phyloP scores from a whole-genome alignment of 92 coral and sea anemone genomes.

The Porites lobata region DNA sequence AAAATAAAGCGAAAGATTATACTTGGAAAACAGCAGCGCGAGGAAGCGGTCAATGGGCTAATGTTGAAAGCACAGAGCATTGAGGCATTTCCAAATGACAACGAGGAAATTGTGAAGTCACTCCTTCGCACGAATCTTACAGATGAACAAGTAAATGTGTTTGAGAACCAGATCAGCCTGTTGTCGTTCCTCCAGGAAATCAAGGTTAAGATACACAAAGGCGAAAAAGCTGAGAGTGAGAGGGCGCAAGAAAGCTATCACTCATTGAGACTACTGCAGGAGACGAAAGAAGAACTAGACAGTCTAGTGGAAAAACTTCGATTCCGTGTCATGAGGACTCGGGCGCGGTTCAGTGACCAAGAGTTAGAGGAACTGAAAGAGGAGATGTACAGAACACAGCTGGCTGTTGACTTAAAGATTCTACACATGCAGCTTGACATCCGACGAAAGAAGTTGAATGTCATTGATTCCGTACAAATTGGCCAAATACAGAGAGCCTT shows the following conservation, averaged over 20 bases:
- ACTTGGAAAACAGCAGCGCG: constrained; percentile 2
- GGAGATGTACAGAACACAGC: constrained; percentile 72
- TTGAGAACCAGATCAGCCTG: constrained; percentile 82
- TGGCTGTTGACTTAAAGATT: constrained; percentile 59
- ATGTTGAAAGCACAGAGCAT: not conserved
- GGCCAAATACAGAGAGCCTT: constrained; percentile 35
- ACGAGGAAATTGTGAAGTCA: not conserved
- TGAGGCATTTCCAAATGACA: too few species aligned
- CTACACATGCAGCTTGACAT: constrained; percentile 53
- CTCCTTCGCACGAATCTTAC: constrained; percentile 52
- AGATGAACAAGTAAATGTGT: constrained; percentile 70
- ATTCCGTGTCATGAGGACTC: constrained; percentile 57
- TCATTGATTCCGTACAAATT: constrained; percentile 4
- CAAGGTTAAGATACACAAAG: constrained; percentile 2
- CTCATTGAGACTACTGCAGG: not conserved
- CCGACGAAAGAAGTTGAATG: constrained; percentile 19
- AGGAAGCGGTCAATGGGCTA: not conserved
- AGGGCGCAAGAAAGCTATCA: not conserved
- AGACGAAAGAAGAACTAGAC: not conserved
- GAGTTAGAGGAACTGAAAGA: constrained; percentile 87
- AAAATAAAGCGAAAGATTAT: constrained; percentile 52
- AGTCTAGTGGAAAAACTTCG: constrained; percentile 38
- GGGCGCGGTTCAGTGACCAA: constrained; percentile 85
- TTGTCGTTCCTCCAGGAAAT: constrained; percentile 62
- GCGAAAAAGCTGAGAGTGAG: not conserved